Evolutionary conservation across 2,797 vertebrate genomes (phyloP).

Genomic region (Pygocentrus nattereri): DNA sequence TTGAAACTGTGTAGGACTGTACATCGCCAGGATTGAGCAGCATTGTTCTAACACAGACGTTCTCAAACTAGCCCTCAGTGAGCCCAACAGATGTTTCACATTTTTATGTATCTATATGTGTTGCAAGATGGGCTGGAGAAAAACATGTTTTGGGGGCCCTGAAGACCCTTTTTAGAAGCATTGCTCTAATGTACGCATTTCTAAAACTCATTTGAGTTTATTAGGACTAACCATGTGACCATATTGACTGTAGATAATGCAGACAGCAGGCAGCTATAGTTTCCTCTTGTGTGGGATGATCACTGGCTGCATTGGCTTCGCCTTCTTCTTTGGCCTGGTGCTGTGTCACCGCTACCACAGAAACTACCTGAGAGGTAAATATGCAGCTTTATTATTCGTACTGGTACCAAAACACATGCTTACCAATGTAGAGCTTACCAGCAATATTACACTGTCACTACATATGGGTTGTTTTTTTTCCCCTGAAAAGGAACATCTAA

Average conservation of each 20-base stretch:
- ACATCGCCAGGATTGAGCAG: no score
- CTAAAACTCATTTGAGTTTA: neutral
- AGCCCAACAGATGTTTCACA: no score
- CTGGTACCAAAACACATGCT: neutral
- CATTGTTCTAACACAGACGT: no score
- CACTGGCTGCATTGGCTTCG: constrained; percentile 87
- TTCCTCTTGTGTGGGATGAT: constrained; percentile 94
- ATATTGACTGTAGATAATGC: constrained; percentile 47
- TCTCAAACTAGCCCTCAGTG: no score
- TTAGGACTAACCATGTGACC: neutral
- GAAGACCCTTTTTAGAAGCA: no score
- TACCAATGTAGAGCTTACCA: neutral
- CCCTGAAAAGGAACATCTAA: constrained; percentile 69
- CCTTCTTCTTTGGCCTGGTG: constrained; percentile 87
- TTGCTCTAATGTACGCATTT: neutral
- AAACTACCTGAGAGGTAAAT: constrained; percentile 86
- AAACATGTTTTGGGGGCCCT: no score
- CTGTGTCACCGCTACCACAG: constrained; percentile 91
- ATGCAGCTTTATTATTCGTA: neutral
- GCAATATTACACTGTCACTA: constrained; percentile 9
- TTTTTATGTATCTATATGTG: no score
- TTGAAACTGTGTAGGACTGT: no score
- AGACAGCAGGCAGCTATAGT: constrained; percentile 87
- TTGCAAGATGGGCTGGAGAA: no score
- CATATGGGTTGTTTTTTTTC: constrained; percentile 1